These are phyloP conservation scores for Thripadectes ignobilis DNA, from an alignment of 2,797 vertebrate genomes.

Conservation along the genomic window DNA sequence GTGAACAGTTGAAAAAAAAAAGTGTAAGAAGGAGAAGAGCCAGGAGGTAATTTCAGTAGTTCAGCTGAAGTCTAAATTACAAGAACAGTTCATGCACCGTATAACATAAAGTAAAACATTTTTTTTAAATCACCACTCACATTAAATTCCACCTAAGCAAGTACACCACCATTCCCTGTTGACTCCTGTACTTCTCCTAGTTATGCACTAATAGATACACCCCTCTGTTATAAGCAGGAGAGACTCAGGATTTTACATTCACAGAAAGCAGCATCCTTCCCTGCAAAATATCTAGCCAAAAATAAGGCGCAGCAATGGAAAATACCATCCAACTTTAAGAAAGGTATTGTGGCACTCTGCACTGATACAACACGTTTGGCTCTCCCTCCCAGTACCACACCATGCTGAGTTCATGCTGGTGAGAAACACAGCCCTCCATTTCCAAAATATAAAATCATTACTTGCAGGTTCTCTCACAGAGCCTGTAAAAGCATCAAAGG, in stretches of 20 bases:
- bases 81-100: not conserved
- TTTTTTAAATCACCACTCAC: not conserved
- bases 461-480: not conserved
- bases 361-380: not conserved
- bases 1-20: not conserved
- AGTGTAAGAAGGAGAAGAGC: not conserved
- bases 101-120: not conserved
- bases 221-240: not conserved
- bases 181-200: not conserved
- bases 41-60: not conserved
- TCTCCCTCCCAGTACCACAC: not conserved
- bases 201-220: not conserved
- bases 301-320: not conserved
- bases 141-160: not conserved
- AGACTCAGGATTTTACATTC: not conserved
- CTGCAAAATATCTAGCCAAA: not conserved
- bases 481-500: not conserved
- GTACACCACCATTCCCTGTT: not conserved
- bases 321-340: not conserved
- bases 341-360: not conserved
- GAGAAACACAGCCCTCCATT: not conserved
- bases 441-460: not conserved
- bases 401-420: accelerated
- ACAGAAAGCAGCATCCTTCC: not conserved
- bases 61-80: not conserved